Conservation (phyloP, 1,140 invertebrate genomes). For the Tetramorium simillimum region DNA sequence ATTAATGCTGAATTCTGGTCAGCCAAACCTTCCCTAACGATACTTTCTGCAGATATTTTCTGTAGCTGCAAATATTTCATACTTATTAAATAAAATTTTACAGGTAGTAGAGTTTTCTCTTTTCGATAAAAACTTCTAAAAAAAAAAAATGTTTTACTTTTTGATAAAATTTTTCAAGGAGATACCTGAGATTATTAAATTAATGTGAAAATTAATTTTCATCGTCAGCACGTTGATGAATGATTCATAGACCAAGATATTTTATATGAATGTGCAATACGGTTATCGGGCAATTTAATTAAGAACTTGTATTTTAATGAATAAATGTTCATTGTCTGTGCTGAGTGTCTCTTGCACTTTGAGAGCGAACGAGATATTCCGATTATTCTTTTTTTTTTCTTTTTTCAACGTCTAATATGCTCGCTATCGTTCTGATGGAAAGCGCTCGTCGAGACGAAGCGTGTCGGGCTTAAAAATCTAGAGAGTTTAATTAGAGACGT, state of each 20-base stretch:
- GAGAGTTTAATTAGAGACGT: constrained; percentile 72
- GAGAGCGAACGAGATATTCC: neutral
- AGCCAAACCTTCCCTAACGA: neutral
- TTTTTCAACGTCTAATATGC: neutral
- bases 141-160: neutral
- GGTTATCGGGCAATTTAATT: neutral
- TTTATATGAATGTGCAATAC: neutral
- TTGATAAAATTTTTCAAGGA: neutral
- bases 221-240: neutral
- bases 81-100: neutral
- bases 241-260: neutral
- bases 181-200: neutral
- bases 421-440: constrained; percentile 14
- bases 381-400: constrained; percentile 3
- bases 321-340: neutral
- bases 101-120: neutral
- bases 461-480: constrained; percentile 56
- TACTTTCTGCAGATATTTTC: neutral
- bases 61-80: neutral
- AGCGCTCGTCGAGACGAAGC: constrained; percentile 42
- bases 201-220: neutral
- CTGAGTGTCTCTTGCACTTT: neutral
- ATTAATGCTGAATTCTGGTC: constrained; percentile 35
- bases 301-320: constrained; percentile 2
- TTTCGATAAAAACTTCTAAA: neutral